These are phyloP conservation scores for Ptychochromis oligacanthus DNA, from an alignment of 2,113 vertebrate genomes.

Conservation along the genomic window DNA sequence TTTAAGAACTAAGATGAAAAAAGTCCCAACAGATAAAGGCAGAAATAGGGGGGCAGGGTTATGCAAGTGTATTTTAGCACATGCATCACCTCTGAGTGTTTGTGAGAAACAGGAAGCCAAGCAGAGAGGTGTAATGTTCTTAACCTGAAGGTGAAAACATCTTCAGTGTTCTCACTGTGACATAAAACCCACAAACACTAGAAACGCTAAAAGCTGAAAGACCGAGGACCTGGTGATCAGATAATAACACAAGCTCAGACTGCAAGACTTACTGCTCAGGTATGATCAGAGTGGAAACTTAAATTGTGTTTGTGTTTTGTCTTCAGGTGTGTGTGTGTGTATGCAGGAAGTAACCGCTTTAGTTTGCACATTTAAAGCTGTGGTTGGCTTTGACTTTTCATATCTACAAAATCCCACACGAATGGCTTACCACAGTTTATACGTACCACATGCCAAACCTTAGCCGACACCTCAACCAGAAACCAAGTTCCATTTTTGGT, in stretches of 20 bases:
- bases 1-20: not conserved
- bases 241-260: not conserved
- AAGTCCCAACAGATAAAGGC: not conserved
- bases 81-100: not conserved
- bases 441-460: not conserved
- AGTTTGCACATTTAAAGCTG: not conserved
- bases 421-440: not conserved
- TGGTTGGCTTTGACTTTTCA: not conserved
- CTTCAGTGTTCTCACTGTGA: not conserved
- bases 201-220: not conserved
- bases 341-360: not conserved
- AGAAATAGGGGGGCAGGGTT: not conserved
- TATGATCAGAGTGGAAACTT: not conserved
- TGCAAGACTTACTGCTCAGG: not conserved
- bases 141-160: not conserved
- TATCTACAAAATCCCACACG: not conserved
- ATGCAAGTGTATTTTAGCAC: not conserved
- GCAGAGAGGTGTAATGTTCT: constrained; percentile 25
- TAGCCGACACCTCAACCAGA: not conserved
- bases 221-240: not conserved
- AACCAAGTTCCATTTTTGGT: not conserved
- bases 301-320: not conserved
- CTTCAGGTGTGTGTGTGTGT: not conserved
- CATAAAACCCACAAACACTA: not conserved
- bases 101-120: constrained; percentile 9